Base-by-base conservation (phyloP, 2,113 vertebrate genomes). In the Suricata suricatta region DNA sequence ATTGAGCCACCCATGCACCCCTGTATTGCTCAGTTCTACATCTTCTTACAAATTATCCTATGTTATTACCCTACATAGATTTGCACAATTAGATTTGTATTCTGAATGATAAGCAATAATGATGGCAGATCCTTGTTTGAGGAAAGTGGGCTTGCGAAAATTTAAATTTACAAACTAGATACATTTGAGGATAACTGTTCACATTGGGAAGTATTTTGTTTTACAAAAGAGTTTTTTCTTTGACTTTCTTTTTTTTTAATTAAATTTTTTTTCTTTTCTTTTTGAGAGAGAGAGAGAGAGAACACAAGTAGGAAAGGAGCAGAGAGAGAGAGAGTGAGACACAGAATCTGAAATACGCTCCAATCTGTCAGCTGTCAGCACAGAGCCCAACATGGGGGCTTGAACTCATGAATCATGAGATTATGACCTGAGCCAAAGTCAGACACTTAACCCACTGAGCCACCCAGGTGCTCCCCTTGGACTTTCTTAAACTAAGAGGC, bases 181-280 rank as follows among this genome's bases (percentile, higher is more conserved):
- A 85, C 23, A 92, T 64, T 86, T 71, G 60, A 89, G 90, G 72
- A 63, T 93, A 47, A 96, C 50, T 52, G 31, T 74, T 63, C 29
- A 57, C n/a, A 80, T 83, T 92, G 74, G 54, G n/a, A 95, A 97
- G 1, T 7, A 12, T 50, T 97, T 82, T 92, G 35, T 83, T 96
- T 83, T 77, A 79, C 3, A 2, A 64, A 82, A 64, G 23, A 10
- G 10, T 9, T 85, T 47, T 68, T 68, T 41, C 16, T 90, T 93
- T 74, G 41, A 88, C 50, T 25, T 71, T 80, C 33, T 79, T 79
- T 60, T 23, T 23, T 60, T 60, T 23, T 5, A 19, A 17, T 54
- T 17, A 54, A 54, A 57, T 21, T 0, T 60, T 25, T 60, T 57
- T 7, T 60, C 23, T 60, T 54, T 54, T 5, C 4, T 54, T 54